Evolutionary conservation across 2,888 invertebrate species (phyloP).

Genomic region (Stenolophus ochropezus): DNA sequence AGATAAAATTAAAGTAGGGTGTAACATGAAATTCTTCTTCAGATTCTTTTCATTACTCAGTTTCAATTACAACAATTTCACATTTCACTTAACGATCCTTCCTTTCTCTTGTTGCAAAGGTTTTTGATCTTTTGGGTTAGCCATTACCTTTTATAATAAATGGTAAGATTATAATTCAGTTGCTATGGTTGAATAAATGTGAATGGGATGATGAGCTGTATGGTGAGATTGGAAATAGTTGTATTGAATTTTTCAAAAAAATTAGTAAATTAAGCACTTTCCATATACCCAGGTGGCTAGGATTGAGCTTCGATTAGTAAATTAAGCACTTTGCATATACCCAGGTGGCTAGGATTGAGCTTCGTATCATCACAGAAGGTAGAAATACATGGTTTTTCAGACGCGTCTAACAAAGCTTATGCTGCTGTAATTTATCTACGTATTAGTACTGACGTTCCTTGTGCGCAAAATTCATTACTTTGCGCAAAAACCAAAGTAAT

Average conservation of each 20-base stretch:
- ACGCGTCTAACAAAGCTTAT: too few relatives aligned
- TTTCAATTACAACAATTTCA: not conserved
- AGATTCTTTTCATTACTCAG: not conserved
- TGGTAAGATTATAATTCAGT: not conserved
- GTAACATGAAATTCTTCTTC: not conserved
- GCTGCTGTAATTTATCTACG: not conserved
- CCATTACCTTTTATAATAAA: not conserved
- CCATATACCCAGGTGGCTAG: not conserved
- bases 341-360: not conserved
- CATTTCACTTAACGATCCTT: not conserved
- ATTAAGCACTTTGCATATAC: not conserved
- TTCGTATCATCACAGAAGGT: not conserved
- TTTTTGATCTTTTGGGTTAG: not conserved
- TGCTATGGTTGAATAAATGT: not conserved
- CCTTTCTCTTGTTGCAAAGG: not conserved
- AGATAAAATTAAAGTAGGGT: not conserved
- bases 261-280: not conserved
- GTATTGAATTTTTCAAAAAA: not conserved
- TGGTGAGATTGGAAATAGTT: not conserved
- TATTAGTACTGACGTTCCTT: not conserved
- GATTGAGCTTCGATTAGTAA: not conserved
- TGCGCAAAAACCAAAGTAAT: not conserved
- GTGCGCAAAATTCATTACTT: not conserved
- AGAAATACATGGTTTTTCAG: not conserved
- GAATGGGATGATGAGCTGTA: not conserved